Evolutionary conservation across 1,140 invertebrate species (phyloP).

Genomic region (Arctopsyche grandis): DNA sequence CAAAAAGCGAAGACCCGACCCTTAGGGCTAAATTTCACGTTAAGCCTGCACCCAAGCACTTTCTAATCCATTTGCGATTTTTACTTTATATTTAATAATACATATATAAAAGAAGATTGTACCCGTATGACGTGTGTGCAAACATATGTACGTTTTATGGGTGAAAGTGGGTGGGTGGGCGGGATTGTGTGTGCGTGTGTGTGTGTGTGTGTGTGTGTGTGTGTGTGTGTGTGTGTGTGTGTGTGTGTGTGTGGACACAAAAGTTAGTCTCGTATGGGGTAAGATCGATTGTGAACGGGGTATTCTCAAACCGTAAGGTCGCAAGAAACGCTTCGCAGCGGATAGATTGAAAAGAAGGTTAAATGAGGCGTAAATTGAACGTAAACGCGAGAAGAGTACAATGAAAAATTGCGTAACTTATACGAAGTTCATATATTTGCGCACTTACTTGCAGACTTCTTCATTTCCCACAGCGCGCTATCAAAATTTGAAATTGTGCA

Average conservation of each 20-base stretch:
- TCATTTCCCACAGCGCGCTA: too few species aligned
- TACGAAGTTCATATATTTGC: background rate
- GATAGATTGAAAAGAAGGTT: constrained; percentile 26
- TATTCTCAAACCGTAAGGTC: constrained; percentile 12
- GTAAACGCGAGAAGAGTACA: constrained; percentile 8
- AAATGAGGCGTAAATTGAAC: constrained; percentile 22
- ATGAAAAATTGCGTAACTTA: constrained; percentile 25
- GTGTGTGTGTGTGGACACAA: background rate
- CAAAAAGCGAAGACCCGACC: background rate
- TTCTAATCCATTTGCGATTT: constrained; percentile 21
- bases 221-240: background rate
- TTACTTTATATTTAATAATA: background rate
- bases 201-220: background rate
- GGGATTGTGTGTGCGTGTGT: too few species aligned
- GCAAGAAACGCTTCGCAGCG: background rate
- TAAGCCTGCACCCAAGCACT: background rate
- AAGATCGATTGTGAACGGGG: constrained; percentile 6
- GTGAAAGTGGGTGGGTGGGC: background rate
- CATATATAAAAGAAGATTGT: background rate
- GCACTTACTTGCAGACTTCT: constrained; percentile 3
- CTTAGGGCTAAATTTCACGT: background rate
- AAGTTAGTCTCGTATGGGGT: background rate
- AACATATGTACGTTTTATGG: background rate
- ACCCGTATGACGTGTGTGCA: background rate
- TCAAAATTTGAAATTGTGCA: too few species aligned